A percentile compares a stretch with the other conserved stretches of the same genome.
Evolutionary conservation across 2,797 vertebrate species (phyloP).

Genomic region (Orestias chungarensis): DNA sequence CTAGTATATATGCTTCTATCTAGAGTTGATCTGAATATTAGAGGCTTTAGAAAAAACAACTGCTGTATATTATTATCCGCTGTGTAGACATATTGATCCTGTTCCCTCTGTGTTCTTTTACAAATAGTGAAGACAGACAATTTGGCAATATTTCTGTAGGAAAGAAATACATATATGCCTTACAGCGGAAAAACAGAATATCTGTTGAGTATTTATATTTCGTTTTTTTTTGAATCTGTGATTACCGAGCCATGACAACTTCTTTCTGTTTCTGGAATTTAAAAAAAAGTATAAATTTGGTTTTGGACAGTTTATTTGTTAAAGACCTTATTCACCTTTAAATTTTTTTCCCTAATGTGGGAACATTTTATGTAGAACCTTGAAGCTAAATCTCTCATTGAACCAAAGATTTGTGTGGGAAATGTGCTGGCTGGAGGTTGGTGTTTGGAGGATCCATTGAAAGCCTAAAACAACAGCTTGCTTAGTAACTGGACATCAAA

Average conservation of each 20-base stretch:
- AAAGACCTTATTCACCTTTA: conserved; percentile 10
- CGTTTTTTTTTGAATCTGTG: too few species aligned
- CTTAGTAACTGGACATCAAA: conserved; percentile 70
- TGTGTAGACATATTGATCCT: not conserved
- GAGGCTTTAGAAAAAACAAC: not conserved
- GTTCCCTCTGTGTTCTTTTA: not conserved
- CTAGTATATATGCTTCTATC: not conserved
- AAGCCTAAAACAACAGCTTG: conserved; percentile 60
- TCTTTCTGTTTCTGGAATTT: not conserved
- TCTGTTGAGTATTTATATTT: not conserved
- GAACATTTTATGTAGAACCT: conserved; percentile 36
- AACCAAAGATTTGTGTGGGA: conserved; percentile 35
- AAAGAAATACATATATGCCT: not conserved
- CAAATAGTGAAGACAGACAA: not conserved
- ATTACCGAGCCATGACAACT: not conserved
- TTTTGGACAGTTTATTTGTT: not conserved
- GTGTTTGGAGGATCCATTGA: conserved; percentile 52
- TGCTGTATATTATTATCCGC: not conserved
- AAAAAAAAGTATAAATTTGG: not conserved
- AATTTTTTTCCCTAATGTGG: not conserved
- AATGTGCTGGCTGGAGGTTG: conserved; percentile 34
- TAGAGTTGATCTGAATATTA: not conserved
- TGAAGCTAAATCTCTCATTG: conserved; percentile 21
- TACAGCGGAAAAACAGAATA: not conserved
- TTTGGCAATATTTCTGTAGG: not conserved